Base-by-base conservation (phyloP, 2,113 vertebrate genomes). In the Larimichthys polyactis region DNA sequence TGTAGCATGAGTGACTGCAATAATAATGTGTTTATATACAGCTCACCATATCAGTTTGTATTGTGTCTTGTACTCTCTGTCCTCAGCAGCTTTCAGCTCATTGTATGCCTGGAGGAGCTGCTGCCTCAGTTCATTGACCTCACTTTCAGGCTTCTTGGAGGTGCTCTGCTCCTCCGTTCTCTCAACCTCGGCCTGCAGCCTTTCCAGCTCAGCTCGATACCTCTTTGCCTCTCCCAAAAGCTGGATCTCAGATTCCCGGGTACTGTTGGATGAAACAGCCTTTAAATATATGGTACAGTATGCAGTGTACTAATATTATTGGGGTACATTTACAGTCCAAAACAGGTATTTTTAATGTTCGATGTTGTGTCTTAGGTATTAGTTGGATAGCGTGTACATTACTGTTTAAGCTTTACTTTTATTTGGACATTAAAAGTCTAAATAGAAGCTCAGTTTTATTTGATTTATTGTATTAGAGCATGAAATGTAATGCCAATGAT, bases 221-320 rank as follows among this genome's bases (percentile, higher is more conserved):
- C 40, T 76, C 78, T 96, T 95, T n/a, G 94, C 97, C 74, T 98
- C 93, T 87, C 95, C 93, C 43, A 97, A 86, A 85, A 97, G 94
- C 16, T 92, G 91, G 48, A 95, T 79, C 93, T 97, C 96, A 7
- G 96, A 96, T 77, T 97, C 95, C 79, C 97, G 98, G 17, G 94
- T 92, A 69, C 98, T 99, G 73, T 75, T 5, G 36, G 52, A 58
- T 43, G n/a, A 67, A 76, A 72, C 11, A 54, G 24, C 27, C 7
- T 76, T 62, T 20, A 67, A 65, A 64, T 43, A 8, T 27, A 16
- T 63, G 48, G 29, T 46, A 46, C 44, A 11, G 44, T 52, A 4
- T 40, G 49, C 32, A 19, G 46, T 48, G 40, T 8, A 63, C 4
- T 52, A 24, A 49, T 12, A 15, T 11, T 22, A 15, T 36, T 49